These are phyloP conservation scores for Ondatra zibethicus DNA, from an alignment of 2,113 vertebrate species.

Conservation along the genomic window DNA sequence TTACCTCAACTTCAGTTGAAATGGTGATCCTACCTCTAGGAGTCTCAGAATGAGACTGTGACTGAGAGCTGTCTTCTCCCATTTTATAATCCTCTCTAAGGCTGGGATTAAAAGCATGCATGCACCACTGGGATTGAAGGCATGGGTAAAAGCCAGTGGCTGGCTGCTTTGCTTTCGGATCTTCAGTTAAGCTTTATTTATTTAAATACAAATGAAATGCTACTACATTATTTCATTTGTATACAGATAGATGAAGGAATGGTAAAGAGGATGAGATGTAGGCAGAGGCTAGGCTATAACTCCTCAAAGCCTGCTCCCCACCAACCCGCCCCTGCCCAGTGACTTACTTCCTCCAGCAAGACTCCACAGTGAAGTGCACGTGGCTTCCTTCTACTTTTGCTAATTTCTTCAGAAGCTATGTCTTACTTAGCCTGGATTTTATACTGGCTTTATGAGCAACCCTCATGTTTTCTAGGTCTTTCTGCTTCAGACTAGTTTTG, in stretches of 20 bases:
- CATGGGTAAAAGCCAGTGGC: no score
- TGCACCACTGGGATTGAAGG: no score
- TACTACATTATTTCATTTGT: neutral
- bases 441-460: neutral
- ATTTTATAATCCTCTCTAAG: no score
- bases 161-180: no score
- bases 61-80: no score
- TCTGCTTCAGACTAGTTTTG: neutral
- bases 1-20: no score
- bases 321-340: neutral
- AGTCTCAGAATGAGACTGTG: no score
- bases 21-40: no score
- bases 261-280: neutral
- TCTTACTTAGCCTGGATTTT: neutral
- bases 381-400: neutral
- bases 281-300: neutral
- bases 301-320: neutral
- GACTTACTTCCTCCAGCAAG: neutral
- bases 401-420: neutral
- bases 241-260: neutral
- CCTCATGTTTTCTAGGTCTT: neutral
- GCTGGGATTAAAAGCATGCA: no score
- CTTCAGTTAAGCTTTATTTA: no score
- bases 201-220: no score
- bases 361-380: neutral